Base-by-base conservation (phyloP, 2,888 invertebrate species). In the Caenorhabditis sulstoni region DNA sequence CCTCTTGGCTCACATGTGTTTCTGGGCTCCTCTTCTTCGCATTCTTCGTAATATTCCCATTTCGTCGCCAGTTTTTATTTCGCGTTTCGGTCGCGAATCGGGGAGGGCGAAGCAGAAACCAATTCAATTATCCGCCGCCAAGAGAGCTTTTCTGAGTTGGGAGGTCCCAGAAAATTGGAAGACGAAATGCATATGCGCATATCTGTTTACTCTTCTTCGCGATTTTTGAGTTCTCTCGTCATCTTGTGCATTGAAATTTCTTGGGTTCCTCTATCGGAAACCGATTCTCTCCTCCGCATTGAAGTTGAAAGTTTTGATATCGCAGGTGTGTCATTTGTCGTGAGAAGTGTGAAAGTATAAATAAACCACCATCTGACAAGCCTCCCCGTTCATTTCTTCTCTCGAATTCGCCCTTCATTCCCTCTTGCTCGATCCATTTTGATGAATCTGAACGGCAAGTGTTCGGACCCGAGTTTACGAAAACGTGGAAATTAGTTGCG, bases 401-500 rank as follows among this genome's bases (percentile, higher is more conserved):
- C 8, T 58, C 44, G n/a, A n/a, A n/a, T 12, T 41, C 35, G n/a
- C 8, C 12, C 16, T 45, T 20, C 16, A 18, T 35, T 18, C 41
- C 23, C 41, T 22, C 39, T 39, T n/a, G 20, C 11, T 44, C 18
- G 23, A 22, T 20, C 44, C 20, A 59, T 20, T 49, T 23, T 59
- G 59, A 68, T 68, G 41, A 52, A 68, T 68, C 14, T 37, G 37
- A 7, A 39, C 18, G 45, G 44, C 23, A 52, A 68, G 68, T 68
- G 68, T 68, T 68, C 68, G 53, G 12, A 4, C 9, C 23, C 9
- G 4, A 58, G 22, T 5, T 5, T 29, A 52, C 37, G 55, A 57
- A 71, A 62, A 47, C 55, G 45, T 55, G 50, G 29, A 58, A 73
- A 73, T 73, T 73, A 73, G 64, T 73, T 73, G 64, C 73, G 58